Base-by-base conservation (phyloP, 1,140 invertebrate genomes). In the Tetramorium simillimum region DNA sequence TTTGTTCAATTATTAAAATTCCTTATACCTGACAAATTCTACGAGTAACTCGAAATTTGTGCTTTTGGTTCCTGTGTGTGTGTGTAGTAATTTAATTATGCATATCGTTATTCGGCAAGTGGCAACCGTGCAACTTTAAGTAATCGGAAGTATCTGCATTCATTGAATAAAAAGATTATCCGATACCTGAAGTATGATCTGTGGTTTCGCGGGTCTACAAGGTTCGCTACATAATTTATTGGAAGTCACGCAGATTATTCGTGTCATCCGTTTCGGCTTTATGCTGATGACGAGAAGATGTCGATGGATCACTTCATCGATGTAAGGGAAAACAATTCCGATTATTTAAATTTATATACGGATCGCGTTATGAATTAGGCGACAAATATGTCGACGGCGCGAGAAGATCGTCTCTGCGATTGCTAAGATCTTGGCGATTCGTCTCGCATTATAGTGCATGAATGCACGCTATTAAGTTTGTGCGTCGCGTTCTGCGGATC, bases 1-100 rank as follows among this genome's bases (percentile, higher is more conserved):
- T 94, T 94, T 94, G 92, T 95, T 93, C 91, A 87, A 93, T 94
- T 93, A 92, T 93, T 94, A 88, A 90, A 93, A 91, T 90, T 91
- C 91, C 93, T 93, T 85, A 93, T 72, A 84, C 93, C 93, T 88
- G 88, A 89, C 92, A 93, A 93, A 92, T 93, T 92, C 92, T 92
- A 93, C 92, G 78, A 93, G 90, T 93, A 92, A 90, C 92, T 92
- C 85, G 80, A 90, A 88, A 89, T 91, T 72, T 92, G 76, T 92
- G 80, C 70, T 88, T 81, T 92, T 85, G 82, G 88, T 92, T 92
- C 87, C 81, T 92, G 81, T 90, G 89, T 90, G 86, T 90, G 86
- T 90, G 86, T 88, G 86, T 90, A 90, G 88, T 89, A 88, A 77
- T 90, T 90, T 90, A 90, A 89, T 90, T 90, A 90, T 88, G 89